Evolutionary conservation across 2,888 invertebrate genomes (phyloP).

Genomic region (Eurytoma californica): DNA sequence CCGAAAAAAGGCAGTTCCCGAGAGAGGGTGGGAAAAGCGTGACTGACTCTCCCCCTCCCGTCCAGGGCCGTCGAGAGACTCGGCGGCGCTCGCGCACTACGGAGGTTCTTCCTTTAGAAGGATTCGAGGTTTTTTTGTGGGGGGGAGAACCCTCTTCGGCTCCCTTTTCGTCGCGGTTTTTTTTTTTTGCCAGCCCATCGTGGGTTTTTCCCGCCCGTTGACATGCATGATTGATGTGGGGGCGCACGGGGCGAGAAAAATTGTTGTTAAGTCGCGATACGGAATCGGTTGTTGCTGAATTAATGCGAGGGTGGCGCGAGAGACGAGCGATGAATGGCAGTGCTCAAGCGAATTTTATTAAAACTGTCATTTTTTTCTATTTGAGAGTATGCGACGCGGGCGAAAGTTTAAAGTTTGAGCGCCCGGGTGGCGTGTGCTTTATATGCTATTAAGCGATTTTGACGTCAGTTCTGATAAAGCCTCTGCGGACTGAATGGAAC

Average conservation of each 20-base stretch:
- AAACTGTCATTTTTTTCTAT: no score
- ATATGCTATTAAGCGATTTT: no score
- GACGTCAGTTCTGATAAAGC: no score
- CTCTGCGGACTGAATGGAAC: no score
- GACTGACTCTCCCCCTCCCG: background rate
- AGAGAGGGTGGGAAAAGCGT: background rate
- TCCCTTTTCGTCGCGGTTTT: background rate
- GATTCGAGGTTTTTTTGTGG: no score
- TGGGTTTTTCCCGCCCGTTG: no score
- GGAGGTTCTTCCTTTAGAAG: background rate
- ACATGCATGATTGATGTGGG: conserved; percentile 2
- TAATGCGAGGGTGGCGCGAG: background rate
- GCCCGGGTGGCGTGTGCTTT: no score
- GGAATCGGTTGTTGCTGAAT: background rate
- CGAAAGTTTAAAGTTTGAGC: no score
- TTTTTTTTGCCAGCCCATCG: background rate
- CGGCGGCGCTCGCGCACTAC: background rate
- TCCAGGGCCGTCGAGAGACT: background rate
- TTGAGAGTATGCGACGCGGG: no score
- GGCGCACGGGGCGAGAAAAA: background rate
- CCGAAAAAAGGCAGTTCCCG: background rate
- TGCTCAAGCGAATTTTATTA: no score
- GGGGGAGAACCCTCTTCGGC: no score
- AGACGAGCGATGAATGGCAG: background rate
- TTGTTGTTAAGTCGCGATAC: background rate